phyloP scores from a whole-genome alignment of 2,113 vertebrate genomes.

The Petromus typicus region DNA sequence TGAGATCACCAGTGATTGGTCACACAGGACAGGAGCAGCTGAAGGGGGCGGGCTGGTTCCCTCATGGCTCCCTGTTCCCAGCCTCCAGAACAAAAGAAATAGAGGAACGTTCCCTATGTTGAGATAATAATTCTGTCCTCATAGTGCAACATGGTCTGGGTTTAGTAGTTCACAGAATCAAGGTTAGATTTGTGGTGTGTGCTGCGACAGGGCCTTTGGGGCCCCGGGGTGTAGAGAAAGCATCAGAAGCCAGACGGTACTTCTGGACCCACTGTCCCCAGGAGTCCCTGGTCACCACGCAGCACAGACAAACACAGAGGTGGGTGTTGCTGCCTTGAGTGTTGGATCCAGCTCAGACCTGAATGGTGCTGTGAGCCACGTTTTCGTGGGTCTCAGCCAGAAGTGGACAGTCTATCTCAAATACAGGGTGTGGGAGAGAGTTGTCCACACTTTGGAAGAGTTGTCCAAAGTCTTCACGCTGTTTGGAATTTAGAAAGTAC shows the following conservation, averaged over 20 bases:
- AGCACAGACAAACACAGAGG: rapidly evolving
- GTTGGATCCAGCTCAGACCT: neutral
- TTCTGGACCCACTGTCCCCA: rapidly evolving
- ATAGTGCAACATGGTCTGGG: rapidly evolving
- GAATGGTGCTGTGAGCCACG: neutral
- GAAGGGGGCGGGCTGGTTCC: rapidly evolving
- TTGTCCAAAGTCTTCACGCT: too few relatives aligned
- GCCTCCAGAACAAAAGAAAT: neutral
- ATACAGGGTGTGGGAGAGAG: neutral
- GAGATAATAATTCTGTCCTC: neutral
- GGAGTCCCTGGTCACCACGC: rapidly evolving
- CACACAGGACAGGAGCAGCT: neutral
- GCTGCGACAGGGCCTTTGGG: neutral
- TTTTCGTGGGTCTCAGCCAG: neutral
- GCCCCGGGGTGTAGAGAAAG: rapidly evolving
- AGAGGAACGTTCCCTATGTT: neutral
- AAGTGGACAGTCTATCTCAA: neutral
- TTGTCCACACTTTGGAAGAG: too few relatives aligned
- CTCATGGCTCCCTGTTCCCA: neutral
- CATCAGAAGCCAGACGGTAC: rapidly evolving
- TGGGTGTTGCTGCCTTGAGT: neutral
- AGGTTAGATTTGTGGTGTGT: rapidly evolving
- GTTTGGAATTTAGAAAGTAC: neutral
- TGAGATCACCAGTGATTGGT: rapidly evolving
- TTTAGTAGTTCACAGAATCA: neutral